phyloP scores from a whole-genome alignment of 1,140 invertebrate genomes.

The Brachionus calyciflorus region DNA sequence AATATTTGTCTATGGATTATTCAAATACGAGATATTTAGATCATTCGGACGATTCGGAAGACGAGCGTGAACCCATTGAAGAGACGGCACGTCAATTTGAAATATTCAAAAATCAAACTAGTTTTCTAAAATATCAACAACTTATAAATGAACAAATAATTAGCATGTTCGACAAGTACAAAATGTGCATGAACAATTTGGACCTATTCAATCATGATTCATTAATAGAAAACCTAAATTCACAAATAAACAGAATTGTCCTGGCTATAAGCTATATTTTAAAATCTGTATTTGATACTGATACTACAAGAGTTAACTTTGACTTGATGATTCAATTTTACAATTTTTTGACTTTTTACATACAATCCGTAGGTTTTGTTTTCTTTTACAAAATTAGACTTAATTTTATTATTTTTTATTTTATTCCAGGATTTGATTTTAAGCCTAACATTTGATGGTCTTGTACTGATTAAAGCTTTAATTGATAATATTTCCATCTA shows the following conservation, averaged over 20 bases:
- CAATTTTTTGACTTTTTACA: neutral
- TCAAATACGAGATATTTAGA: constrained; percentile 8
- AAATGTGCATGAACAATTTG: neutral
- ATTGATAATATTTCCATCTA: neutral
- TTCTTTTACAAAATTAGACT: neutral
- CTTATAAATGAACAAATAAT: neutral
- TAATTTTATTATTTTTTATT: neutral
- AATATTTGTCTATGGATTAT: constrained; percentile 18
- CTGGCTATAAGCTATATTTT: neutral
- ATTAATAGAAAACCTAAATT: neutral
- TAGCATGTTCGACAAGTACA: neutral
- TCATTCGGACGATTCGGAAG: neutral
- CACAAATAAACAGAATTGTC: neutral
- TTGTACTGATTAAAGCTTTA: neutral
- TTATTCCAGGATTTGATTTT: neutral
- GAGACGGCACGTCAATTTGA: neutral
- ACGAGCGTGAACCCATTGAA: neutral
- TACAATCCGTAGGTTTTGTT: constrained; percentile 25
- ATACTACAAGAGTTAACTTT: neutral
- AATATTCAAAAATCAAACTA: neutral
- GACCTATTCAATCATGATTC: neutral
- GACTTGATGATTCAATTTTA: constrained; percentile 27
- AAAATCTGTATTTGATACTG: neutral
- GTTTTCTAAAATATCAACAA: neutral
- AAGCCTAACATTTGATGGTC: neutral